Evolutionary conservation across 2,113 vertebrate species (phyloP), one percentile per base, ranked within the genome.

Genomic region (Polypterus senegalus): DNA sequence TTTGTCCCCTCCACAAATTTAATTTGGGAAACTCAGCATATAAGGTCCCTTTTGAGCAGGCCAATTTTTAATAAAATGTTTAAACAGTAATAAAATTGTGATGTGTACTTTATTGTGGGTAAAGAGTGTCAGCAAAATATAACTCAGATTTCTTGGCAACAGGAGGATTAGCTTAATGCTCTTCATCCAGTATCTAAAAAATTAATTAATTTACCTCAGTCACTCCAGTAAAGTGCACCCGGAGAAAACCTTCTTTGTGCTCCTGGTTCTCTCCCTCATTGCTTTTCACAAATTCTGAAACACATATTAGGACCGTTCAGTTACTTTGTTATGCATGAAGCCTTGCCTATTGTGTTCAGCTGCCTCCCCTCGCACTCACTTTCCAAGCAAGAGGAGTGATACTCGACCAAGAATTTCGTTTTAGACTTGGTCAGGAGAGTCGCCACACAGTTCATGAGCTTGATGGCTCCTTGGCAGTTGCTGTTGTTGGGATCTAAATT

Each of bases 321-420:
- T 27, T 27, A 27, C 27, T 27, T 27, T 27, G 27, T 27, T 27
- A 27, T 27, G 27, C 27, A 27, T 27, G 27, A 27, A 27, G 2
- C 2, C 27, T 27, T 27, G 27, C 27, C 27, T 27, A 27, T 27
- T 27, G 27, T 27, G 27, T 27, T 27, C 27, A 27, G 27, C 27
- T 27, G 1, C 27, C 27, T 27, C 27, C 27, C 27, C 27, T 27
- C 27, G 27, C 27, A 27, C 79, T 56, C 84, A 98, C 95, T 91
- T 76, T 97, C 95, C 72, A 99, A 76, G 78, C 93, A 99, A 81
- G 87, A 94, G 6, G 96, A 98, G 63, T 99, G 86, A 71, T 89
- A 97, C 66, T 99, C 96, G 0, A 98, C 90, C 83, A 92, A 96
- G 86, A 99, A 99, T 69, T 89, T 93, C 46, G 96, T 98, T 78